Conservation (phyloP, 2,113 vertebrate species). For the Heteronetta atricapilla region DNA sequence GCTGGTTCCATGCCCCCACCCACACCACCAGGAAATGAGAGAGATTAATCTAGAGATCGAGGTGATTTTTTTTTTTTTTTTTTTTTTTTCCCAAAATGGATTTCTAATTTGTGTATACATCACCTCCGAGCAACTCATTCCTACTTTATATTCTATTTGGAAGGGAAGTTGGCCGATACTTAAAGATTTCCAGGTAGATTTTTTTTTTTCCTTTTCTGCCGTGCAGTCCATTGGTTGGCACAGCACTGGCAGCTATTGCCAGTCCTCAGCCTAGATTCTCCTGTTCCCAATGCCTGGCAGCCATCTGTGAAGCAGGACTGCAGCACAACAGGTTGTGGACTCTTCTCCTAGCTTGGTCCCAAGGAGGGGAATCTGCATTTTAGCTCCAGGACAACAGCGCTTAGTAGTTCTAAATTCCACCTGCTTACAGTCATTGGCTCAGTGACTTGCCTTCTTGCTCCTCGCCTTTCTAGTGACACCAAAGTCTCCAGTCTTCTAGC, state of each 20-base stretch:
- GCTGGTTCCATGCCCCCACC: neutral
- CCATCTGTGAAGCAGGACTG: neutral
- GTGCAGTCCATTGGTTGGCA: neutral
- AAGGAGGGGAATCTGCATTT: neutral
- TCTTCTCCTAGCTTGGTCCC: neutral
- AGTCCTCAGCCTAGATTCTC: neutral
- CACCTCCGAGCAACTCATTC: fast-evolving
- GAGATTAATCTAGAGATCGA: neutral
- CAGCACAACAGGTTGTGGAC: neutral
- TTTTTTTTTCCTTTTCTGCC: neutral
- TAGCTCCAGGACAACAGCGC: neutral
- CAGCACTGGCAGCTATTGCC: neutral
- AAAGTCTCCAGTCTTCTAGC: neutral
- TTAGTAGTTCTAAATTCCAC: neutral
- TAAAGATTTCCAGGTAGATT: neutral
- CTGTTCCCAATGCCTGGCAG: neutral
- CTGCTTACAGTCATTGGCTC: too few species aligned
- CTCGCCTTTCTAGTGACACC: neutral
- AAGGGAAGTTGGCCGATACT: neutral
- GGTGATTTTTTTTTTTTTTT: neutral
- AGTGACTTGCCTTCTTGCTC: too few species aligned
- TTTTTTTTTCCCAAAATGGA: neutral
- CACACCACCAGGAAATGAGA: neutral
- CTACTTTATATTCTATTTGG: neutral
- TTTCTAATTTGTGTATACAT: neutral